Conservation (phyloP, 2,113 vertebrate species). For the Vombatus ursinus region DNA sequence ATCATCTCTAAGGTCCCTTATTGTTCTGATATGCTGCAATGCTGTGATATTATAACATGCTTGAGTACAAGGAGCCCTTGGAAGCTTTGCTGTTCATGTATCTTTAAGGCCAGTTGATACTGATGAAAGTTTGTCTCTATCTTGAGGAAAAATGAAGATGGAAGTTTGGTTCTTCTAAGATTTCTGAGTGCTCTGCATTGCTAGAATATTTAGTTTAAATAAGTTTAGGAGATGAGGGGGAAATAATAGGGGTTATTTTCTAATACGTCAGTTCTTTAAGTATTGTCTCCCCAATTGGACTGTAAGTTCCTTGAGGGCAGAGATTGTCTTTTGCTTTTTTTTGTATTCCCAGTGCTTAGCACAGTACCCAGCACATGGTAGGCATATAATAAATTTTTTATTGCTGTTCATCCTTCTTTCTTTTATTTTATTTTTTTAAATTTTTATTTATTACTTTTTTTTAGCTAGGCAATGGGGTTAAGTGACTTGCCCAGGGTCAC, state of each 20-base stretch:
- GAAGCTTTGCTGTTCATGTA: not conserved
- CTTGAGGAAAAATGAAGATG: not conserved
- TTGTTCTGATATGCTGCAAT: not conserved
- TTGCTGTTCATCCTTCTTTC: not conserved
- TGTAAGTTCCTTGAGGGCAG: not conserved
- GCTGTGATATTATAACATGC: not conserved
- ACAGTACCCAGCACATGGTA: not conserved
- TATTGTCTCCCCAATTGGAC: not conserved
- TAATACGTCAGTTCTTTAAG: not conserved
- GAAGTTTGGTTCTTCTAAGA: not conserved
- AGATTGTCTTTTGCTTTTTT: not conserved
- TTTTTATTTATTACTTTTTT: no score
- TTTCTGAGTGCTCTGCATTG: not conserved
- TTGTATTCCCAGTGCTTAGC: not conserved
- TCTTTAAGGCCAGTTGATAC: not conserved
- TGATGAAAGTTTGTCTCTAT: not conserved
- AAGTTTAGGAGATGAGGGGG: not conserved
- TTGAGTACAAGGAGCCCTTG: not conserved
- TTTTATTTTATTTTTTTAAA: no score
- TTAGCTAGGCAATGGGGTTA: no score
- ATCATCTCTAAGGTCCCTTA: not conserved
- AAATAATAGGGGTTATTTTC: not conserved
- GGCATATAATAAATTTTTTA: not conserved
- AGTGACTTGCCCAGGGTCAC: no score
- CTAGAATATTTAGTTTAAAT: not conserved